phyloP scores from a whole-genome alignment of 2,888 invertebrate species.

The Macaria liturata region DNA sequence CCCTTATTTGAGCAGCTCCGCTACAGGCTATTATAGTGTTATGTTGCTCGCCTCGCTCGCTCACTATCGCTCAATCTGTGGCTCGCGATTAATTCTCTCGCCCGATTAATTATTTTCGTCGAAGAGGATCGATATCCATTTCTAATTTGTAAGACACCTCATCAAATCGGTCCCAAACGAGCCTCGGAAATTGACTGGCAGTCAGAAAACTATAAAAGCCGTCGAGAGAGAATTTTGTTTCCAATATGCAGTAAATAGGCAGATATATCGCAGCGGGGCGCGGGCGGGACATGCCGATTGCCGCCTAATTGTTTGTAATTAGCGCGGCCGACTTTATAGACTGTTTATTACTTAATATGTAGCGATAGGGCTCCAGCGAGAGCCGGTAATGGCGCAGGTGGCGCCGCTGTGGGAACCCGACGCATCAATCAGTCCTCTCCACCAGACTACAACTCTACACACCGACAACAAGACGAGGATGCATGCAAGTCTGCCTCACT shows the following conservation, averaged over 20 bases:
- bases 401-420: too few relatives aligned
- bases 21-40: background rate
- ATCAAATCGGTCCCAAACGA: conserved; percentile 24
- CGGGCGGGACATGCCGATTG: conserved; percentile 50
- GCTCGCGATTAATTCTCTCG: too few relatives aligned
- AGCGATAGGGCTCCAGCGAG: conserved; percentile 53
- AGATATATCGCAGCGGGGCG: conserved; percentile 51
- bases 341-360: conserved; percentile 79
- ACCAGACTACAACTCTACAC: too few relatives aligned
- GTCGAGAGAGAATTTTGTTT: conserved; percentile 58
- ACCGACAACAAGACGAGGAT: too few relatives aligned
- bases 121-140: conserved; percentile 7
- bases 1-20: background rate
- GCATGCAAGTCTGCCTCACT: too few relatives aligned
- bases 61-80: background rate
- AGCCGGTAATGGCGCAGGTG: conserved; percentile 17
- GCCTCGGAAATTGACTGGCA: conserved; percentile 16
- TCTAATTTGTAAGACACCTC: conserved; percentile 19
- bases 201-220: conserved; percentile 47
- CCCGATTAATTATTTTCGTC: too few relatives aligned
- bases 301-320: conserved; percentile 77
- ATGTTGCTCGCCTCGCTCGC: background rate
- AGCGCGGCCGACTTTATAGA: conserved; percentile 63
- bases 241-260: conserved; percentile 74
- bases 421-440: too few relatives aligned